Evolutionary conservation across 2,797 vertebrate genomes (phyloP), one percentile per base, ranked within the genome.

Genomic region (Liasis olivaceus): DNA sequence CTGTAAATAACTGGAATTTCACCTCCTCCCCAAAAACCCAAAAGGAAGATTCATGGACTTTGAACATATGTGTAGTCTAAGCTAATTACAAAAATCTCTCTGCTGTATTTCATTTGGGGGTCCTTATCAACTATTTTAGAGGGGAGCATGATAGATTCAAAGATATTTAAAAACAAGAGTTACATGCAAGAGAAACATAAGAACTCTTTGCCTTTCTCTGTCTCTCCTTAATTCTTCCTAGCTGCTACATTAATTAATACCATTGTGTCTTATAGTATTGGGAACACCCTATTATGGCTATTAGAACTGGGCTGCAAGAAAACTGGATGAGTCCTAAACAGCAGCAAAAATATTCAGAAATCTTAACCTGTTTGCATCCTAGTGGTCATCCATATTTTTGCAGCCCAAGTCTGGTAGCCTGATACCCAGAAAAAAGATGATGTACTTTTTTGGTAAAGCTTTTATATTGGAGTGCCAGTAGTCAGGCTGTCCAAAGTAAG

Each of bases 1-100:
- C 51, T 59, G 20, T 9, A 89, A 69, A 89, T 89, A 92, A 63
- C 58, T 92, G 87, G 58, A 77, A 22, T 81, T 81, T 47, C 31
- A 42, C 7, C 31, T 77, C 31, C 36, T 77, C 69, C 20, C 62
- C 59, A n/a, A 72, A 91, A 64, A 31, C 56, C 13, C 0, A 84
- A 88, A 89, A 20, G 36, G 22, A 92, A 85, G 60, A 89, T 86
- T 69, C 77, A 89, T 86, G 31, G 22, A 15, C 24, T 36, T 7
- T 60, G 62, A 59, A 28, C 88, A 59, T 54, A 7, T 59, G 24
- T 88, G 66, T 63, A 62, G 28, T 36, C 15, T 17, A 64, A 66
- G 9, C 54, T 85, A 92, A 92, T 89, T 36, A 89, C 24, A 20
- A n/a, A 51, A 58, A 54, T 63, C 81, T 89, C 87, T 58, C 22